A percentile compares a stretch with the other conserved stretches of the same genome.
These are phyloP conservation scores for Temnopleurus reevesii DNA, from an alignment of 53 echinoderm and acorn worm genomes.

Conservation along the genomic window DNA sequence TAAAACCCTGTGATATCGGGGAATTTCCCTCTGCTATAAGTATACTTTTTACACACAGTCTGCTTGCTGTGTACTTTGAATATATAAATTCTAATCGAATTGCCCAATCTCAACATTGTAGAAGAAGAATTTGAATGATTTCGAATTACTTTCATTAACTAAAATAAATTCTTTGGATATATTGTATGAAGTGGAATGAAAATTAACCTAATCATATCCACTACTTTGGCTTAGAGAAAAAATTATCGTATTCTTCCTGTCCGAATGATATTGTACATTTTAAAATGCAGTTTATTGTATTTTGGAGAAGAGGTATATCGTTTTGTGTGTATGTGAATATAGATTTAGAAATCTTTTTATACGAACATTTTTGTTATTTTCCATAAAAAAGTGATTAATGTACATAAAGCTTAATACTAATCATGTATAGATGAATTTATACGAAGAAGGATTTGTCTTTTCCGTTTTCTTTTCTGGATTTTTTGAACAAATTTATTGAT, in stretches of 20 bases:
- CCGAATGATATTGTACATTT: constrained; percentile 20
- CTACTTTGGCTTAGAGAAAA: too few relatives aligned
- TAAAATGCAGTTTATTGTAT: neutral
- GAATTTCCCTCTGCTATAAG: too few relatives aligned
- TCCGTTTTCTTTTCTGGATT: constrained; percentile 28
- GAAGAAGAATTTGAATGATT: too few relatives aligned
- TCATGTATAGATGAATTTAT: constrained; percentile 36
- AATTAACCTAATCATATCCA: too few relatives aligned
- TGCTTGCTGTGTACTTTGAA: too few relatives aligned
- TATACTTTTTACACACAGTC: too few relatives aligned
- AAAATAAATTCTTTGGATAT: too few relatives aligned
- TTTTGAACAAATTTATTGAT: constrained; percentile 44
- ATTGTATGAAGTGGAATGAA: too few relatives aligned
- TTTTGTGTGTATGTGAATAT: constrained; percentile 10
- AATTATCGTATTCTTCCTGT: neutral
- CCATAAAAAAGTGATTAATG: neutral
- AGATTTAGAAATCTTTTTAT: constrained; percentile 2
- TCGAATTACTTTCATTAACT: too few relatives aligned
- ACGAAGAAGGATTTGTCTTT: neutral
- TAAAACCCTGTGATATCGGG: too few relatives aligned
- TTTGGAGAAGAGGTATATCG: constrained; percentile 28
- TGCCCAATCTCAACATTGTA: too few relatives aligned
- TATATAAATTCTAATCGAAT: too few relatives aligned
- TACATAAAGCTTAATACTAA: constrained; percentile 18
- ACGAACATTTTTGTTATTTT: constrained; percentile 32